Base-by-base conservation (phyloP, 2,113 vertebrate species). In the Hylia prasina region DNA sequence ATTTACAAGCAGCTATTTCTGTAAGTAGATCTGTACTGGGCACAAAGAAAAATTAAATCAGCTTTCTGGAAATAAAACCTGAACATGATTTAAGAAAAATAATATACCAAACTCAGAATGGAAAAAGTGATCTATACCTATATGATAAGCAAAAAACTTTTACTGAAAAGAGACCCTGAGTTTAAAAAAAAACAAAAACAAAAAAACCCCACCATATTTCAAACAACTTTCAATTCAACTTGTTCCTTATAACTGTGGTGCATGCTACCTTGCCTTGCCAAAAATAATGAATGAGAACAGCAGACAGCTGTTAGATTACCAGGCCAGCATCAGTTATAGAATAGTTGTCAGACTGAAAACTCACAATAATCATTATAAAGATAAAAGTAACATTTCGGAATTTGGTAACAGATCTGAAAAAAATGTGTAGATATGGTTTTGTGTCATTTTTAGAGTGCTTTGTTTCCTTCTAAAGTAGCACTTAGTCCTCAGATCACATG, bases 251-350 rank as follows among this genome's bases (percentile, higher is more conserved):
- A 86, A 82, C 54, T 57, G 17, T 35, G 9, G 18, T 40, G 11
- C 5, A 76, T 8, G 13, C 7, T 69, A 70, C 10, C 37, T 76
- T 69, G 28, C 18, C 60, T 66, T 87, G 89, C 39, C 79, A 88
- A 92, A 83, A 93, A 58, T 31, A 93, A 77, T 70, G 21, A 77
- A 80, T 51, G 44, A 86, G 56, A 94, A 94, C 44, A 94, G 69
- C 15, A 11, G 44, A 61, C n/a, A 95, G 66, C 44, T 87, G 31
- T 79, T 65, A 76, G 33, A 72, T 15, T 65, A 30, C 25, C 48
- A 89, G 25, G 18, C 15, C 8, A 91, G 42, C 16, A 42, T 0
- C 0, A 54, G 40, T 79, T 78, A 69, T 3, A 82, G 12, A 71
- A n/a, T 0, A 44, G 7, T 8, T 51, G 25, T 64, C 40, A 77